phyloP scores from a whole-genome alignment of 2,888 invertebrate species.

The Dendrolimus pini region DNA sequence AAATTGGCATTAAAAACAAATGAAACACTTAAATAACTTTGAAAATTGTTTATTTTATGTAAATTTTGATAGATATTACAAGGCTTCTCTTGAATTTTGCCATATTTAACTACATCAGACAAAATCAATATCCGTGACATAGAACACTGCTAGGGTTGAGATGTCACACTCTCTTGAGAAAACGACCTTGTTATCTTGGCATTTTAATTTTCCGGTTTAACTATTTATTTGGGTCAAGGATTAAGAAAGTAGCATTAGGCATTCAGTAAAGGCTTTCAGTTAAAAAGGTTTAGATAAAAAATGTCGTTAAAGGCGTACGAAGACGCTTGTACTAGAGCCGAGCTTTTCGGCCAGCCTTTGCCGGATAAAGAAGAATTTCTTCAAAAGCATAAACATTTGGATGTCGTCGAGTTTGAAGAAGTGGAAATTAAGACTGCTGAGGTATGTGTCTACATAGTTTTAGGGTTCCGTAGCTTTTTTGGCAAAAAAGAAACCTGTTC shows the following conservation, averaged over 20 bases:
- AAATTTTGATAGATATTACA: too few species aligned
- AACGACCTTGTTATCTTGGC: neutral
- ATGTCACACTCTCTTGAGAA: neutral
- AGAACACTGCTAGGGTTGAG: conserved; percentile 10
- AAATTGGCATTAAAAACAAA: too few species aligned
- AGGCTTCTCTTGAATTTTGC: too few species aligned
- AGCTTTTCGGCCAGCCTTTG: conserved; percentile 82
- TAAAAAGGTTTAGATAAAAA: conserved; percentile 18
- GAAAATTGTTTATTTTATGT: too few species aligned
- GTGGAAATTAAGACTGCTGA: conserved; percentile 63
- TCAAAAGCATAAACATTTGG: conserved; percentile 70
- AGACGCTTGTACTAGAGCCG: conserved; percentile 87
- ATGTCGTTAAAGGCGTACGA: conserved; percentile 83
- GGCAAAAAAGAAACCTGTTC: too few species aligned
- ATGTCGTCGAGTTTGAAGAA: conserved; percentile 73
- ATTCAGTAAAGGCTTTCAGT: neutral
- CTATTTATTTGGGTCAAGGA: conserved; percentile 26
- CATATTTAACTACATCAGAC: neutral
- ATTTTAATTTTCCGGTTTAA: conserved; percentile 7
- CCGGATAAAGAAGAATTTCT: conserved; percentile 82
- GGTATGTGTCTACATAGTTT: conserved; percentile 24
- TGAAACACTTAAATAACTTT: too few species aligned
- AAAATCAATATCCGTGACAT: conserved; percentile 34
- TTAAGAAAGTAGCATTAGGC: conserved; percentile 3
- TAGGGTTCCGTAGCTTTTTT: neutral